Base-by-base conservation (phyloP, 2,113 vertebrate genomes). In the Petaurus breviceps region DNA sequence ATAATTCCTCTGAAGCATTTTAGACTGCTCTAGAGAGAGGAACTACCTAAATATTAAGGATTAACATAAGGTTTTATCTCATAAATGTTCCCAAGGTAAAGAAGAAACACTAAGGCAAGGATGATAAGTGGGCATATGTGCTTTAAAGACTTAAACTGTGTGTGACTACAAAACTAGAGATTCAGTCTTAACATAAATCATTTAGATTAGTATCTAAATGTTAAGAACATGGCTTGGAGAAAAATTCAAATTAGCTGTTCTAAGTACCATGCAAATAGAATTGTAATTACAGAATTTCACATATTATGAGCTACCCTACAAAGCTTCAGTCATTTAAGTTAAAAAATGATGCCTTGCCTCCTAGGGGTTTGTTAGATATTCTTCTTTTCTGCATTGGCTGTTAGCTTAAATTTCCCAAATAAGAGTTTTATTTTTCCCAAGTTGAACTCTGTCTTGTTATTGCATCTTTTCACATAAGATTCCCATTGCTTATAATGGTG, bases 1-100 rank as follows among this genome's bases (percentile, higher is more conserved):
- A 23, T 16, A 43, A 77, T 92, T 94, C 47, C 93, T 54, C 94
- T 93, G 92, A 94, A 95, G 93, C 96, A 96, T 94, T 94, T 61
- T 52, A 47, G 53, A 95, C 26, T 84, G 10, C 43, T 95, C 50
- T 54, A 91, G 51, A 95, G n/a, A 84, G 84, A 92, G 37, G 61
- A 91, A 91, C 92, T 28, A 93, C 68, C 3, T 92, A 94, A 91
- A 2, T 46, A 89, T 90, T 95, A 95, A 94, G 90, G 92, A 26
- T 91, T 90, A 94, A 9, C 23, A 93, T 43, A 51, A 37, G 26
- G 8, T 1, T 95, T 95, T 94, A 51, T 92, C 46, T 91, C 91
- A 94, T 90, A 94, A 93, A 92, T 95, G 93, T 93, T 96, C 37
- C 92, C 54, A 95, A 93, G 23, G 89, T 90, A 49, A 92, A 43